Evolutionary conservation across 92 coral and sea anemone genomes (phyloP), one percentile per base, ranked within the genome.

Genomic region (Porites lobata): DNA sequence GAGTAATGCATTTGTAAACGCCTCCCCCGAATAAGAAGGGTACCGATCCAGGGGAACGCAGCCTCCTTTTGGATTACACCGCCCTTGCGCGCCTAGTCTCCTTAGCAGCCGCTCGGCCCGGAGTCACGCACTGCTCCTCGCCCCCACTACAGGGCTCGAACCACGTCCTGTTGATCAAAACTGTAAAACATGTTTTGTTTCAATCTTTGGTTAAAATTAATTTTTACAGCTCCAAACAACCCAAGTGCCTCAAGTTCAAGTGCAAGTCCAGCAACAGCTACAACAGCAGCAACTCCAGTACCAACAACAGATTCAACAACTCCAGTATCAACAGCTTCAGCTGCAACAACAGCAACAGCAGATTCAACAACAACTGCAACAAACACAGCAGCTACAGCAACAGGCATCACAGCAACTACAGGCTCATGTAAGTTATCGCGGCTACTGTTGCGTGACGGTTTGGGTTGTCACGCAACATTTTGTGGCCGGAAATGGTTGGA

Each of bases 271-370:
- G 22, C 83, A 83, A 24, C 97, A 96, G 69, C 95, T 90, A 17
- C 93, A 98, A 47, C 99, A 98, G 76, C 96, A 95, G 72, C 96
- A 93, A 73, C 26, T 91, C 21, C 99, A 98, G 83, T 94, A 96
- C 82, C 94, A 95, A 72, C 99, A 98, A 66, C 98, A 95, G 71
- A 90, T 95, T 47, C 99, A 98, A 78, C 98, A 95, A 76, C 92
- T 98, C 1, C 99, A 98, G 65, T 83, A 88, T 24, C 98, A 98
- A 78, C 94, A 94, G 72, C 91, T 90, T 18, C 98, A 97, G 67
- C 93, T 95, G 59, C 99, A 95, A 32, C 99, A 96, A 75, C 96
- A 94, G 65, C 92, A 96, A 57, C 99, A 96, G 21, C 98, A 95
- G 88, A 52, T 95, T 21, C 98, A 95, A 50, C 98, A 95, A 76